Percentiles rank a stretch among this genome's conserved stretches.
phyloP scores from a whole-genome alignment of 2,888 invertebrate species.

The Himalopsyche japonica region DNA sequence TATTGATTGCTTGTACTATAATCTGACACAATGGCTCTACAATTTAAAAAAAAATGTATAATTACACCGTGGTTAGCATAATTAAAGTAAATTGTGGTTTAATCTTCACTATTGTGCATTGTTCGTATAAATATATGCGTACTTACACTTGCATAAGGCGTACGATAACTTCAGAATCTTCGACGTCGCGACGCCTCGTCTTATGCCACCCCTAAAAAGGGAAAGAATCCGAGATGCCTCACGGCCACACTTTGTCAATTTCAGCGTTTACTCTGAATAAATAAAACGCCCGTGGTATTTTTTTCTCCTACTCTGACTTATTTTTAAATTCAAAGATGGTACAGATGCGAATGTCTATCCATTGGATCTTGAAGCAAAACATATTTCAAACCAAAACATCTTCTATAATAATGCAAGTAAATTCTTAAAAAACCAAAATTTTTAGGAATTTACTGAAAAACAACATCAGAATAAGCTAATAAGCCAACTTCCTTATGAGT shows the following conservation, averaged over 20 bases:
- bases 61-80: too few relatives aligned
- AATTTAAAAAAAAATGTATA: too few relatives aligned
- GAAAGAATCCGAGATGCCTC: background rate
- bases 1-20: too few relatives aligned
- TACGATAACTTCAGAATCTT: conserved; percentile 8
- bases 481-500: too few relatives aligned
- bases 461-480: too few relatives aligned
- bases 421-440: too few relatives aligned
- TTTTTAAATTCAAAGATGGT: background rate
- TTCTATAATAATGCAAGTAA: too few relatives aligned
- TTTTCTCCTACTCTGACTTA: background rate
- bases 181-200: background rate
- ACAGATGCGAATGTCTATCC: background rate
- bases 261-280: background rate
- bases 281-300: background rate
- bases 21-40: too few relatives aligned
- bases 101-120: too few relatives aligned
- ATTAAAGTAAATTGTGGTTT: too few relatives aligned
- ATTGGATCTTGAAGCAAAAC: background rate
- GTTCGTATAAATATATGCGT: background rate
- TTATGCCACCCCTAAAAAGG: background rate
- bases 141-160: background rate
- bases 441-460: too few relatives aligned
- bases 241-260: background rate
- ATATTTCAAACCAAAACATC: too few relatives aligned